Conservation (phyloP, 2,888 invertebrate species). For the Scrobipalpa atriplicella region DNA sequence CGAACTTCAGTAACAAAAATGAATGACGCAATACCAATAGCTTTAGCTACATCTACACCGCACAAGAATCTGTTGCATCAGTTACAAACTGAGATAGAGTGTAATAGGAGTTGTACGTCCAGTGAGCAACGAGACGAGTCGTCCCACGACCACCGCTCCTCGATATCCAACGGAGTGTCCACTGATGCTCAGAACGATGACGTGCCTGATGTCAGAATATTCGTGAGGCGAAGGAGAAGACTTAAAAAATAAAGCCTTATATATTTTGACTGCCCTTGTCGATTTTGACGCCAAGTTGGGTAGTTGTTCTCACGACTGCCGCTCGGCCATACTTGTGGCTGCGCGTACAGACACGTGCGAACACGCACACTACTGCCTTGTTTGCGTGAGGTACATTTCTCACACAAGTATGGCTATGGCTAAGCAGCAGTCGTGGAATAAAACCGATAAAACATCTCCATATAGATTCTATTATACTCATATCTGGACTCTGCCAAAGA, state of each 20-base stretch:
- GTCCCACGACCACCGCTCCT: conserved; percentile 34
- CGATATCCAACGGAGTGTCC: background rate
- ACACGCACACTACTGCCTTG: no score
- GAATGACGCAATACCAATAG: conserved; percentile 31
- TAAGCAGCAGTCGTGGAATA: no score
- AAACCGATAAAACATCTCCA: no score
- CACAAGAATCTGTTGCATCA: conserved; percentile 46
- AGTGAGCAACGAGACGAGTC: conserved; percentile 39
- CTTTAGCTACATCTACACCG: conserved; percentile 71
- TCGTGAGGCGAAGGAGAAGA: conserved; percentile 64
- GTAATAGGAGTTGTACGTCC: conserved; percentile 34
- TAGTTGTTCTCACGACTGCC: no score
- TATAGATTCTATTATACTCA: background rate
- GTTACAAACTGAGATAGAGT: conserved; percentile 31
- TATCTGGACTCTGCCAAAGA: background rate
- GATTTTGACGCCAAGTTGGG: background rate
- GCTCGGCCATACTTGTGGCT: no score
- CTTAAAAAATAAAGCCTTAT: conserved; percentile 49
- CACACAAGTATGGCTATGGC: no score
- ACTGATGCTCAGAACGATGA: conserved; percentile 47
- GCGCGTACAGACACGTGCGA: no score
- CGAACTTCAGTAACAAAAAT: background rate
- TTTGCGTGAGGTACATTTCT: no score
- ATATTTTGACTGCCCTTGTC: background rate
- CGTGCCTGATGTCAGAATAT: conserved; percentile 69